These are phyloP conservation scores for Cyanistes caeruleus DNA, from an alignment of 2,113 vertebrate genomes.

Conservation along the genomic window DNA sequence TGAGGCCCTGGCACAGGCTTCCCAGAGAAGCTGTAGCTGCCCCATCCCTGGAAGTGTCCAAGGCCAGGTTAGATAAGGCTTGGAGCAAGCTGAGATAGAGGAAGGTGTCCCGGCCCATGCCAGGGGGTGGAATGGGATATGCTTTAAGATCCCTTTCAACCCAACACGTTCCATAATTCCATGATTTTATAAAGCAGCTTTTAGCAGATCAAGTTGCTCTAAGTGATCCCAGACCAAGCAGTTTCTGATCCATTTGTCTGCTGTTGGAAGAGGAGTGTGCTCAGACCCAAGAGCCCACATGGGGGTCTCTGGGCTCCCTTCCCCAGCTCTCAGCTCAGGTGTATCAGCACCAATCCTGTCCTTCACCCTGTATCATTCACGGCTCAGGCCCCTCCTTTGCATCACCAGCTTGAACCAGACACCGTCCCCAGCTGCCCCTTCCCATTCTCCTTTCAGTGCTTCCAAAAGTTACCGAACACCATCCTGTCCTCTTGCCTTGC, in stretches of 20 bases:
- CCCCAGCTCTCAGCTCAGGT: neutral
- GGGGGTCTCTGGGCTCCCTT: fast-evolving
- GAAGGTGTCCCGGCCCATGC: neutral
- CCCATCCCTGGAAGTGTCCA: neutral
- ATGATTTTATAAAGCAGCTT: neutral
- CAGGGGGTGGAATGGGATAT: neutral
- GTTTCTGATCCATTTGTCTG: neutral
- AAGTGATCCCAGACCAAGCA: neutral
- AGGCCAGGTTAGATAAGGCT: fast-evolving
- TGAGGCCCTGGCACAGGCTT: fast-evolving
- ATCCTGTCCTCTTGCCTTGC: neutral
- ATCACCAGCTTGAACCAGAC: neutral
- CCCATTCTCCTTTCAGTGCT: neutral
- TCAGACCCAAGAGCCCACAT: neutral
- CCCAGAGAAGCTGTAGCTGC: neutral
- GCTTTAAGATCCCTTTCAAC: neutral
- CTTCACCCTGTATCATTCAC: neutral
- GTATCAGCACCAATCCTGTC: neutral
- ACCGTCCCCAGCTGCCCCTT: neutral
- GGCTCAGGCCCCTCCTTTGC: neutral
- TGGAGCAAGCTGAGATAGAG: neutral
- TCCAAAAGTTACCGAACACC: neutral
- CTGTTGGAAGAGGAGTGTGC: neutral
- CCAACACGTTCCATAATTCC: neutral
- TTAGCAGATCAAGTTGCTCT: neutral